These are phyloP conservation scores for Perognathus longimembris DNA, from an alignment of 2,113 vertebrate genomes.

Conservation along the genomic window DNA sequence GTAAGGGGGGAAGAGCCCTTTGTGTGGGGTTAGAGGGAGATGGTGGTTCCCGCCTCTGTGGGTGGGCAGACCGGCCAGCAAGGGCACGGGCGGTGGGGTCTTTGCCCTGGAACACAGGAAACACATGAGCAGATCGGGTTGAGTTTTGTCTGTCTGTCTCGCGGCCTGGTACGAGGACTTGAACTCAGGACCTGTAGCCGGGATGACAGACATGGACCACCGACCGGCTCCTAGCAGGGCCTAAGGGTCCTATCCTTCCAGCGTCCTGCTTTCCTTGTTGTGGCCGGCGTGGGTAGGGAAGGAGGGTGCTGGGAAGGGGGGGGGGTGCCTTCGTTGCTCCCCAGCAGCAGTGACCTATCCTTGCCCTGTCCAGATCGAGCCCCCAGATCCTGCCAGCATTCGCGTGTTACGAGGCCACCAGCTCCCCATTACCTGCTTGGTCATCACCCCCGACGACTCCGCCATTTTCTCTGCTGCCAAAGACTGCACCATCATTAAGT, in stretches of 20 bases:
- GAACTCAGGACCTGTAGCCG: no score
- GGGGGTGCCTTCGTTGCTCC: no score
- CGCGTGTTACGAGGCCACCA: conserved; percentile 94
- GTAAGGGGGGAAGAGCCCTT: conserved; percentile 84
- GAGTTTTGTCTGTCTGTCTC: background rate
- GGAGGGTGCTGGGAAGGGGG: background rate
- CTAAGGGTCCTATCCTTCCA: background rate
- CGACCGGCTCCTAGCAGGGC: no score
- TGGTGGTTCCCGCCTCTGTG: background rate
- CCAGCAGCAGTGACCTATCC: background rate
- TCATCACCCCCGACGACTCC: conserved; percentile 93
- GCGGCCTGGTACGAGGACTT: no score
- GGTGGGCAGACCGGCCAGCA: background rate
- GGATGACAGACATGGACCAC: no score
- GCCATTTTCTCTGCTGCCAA: conserved; percentile 95
- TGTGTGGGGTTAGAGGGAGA: background rate
- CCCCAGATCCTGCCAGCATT: conserved; percentile 90
- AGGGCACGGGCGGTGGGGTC: background rate
- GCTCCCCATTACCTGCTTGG: conserved; percentile 94
- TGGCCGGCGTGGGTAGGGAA: background rate
- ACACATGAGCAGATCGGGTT: background rate
- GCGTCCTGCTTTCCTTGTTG: background rate
- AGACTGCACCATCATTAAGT: conserved; percentile 97
- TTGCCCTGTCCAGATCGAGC: conserved; percentile 86
- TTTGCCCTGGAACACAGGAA: background rate